These are phyloP conservation scores for Centruroides sculpturatus DNA, from an alignment of 1,140 invertebrate species.

Conservation along the genomic window DNA sequence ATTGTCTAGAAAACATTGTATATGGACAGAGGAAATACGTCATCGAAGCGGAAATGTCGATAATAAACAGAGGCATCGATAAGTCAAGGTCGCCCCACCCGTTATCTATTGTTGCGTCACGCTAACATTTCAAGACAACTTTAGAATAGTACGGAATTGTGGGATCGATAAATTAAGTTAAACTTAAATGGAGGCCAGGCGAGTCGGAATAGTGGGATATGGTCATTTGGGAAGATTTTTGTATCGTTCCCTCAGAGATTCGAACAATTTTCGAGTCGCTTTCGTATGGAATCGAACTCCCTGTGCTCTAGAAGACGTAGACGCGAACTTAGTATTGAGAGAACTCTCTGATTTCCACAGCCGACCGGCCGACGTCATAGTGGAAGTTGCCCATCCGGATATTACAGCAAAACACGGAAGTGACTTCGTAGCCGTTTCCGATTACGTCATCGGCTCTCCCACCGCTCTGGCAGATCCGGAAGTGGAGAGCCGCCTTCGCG, in stretches of 20 bases:
- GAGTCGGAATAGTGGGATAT: too few relatives aligned
- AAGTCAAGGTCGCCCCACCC: too few relatives aligned
- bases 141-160: too few relatives aligned
- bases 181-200: too few relatives aligned
- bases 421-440: conserved; percentile 31
- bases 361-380: conserved; percentile 38
- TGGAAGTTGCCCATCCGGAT: conserved; percentile 44
- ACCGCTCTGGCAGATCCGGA: conserved; percentile 36
- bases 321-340: conserved; percentile 25
- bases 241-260: conserved; percentile 17
- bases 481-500: conserved; percentile 26
- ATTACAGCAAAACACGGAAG: conserved; percentile 35
- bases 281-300: conserved; percentile 41
- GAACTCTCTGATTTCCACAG: conserved; percentile 27
- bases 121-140: too few relatives aligned
- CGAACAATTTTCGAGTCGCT: conserved; percentile 28
- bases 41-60: too few relatives aligned
- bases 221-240: too few relatives aligned
- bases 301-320: conserved; percentile 22
- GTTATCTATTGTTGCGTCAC: too few relatives aligned
- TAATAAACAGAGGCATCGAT: too few relatives aligned
- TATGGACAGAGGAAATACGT: too few relatives aligned
- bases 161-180: too few relatives aligned
- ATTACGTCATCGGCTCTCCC: conserved; percentile 42
- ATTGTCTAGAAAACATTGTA: too few relatives aligned